Percentiles rank a stretch among this genome's conserved stretches.
phyloP scores from a whole-genome alignment of 2,797 vertebrate genomes.

The Varecia variegata region DNA sequence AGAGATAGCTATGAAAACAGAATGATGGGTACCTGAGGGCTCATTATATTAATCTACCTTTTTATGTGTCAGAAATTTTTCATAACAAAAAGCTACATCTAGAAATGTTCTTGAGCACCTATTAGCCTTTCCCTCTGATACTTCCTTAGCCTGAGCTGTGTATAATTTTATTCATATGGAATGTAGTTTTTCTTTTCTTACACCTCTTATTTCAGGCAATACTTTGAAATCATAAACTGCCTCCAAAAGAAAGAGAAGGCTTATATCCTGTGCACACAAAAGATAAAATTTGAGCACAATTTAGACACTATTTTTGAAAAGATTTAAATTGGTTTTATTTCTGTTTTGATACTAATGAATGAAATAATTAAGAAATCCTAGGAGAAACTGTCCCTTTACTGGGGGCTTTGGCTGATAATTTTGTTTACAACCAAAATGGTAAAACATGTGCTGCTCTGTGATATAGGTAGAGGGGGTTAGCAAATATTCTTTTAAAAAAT shows the following conservation, averaged over 20 bases:
- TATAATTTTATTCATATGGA: constrained; percentile 13
- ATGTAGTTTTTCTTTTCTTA: neutral
- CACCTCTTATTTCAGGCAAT: neutral
- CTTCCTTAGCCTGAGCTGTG: neutral
- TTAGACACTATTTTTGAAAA: neutral
- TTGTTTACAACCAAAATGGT: constrained; percentile 22
- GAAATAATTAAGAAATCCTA: neutral
- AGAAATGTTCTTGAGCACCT: constrained; percentile 21
- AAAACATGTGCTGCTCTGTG: neutral
- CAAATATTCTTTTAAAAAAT: constrained; percentile 26
- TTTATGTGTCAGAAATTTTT: constrained; percentile 1
- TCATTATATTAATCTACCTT: constrained; percentile 1
- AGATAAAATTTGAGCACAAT: neutral
- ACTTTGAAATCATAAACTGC: constrained; percentile 1
- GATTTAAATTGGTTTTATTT: constrained; percentile 12
- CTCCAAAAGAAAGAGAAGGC: neutral
- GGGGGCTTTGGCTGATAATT: neutral
- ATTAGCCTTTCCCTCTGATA: neutral
- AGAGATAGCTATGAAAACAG: neutral
- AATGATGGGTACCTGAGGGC: neutral
- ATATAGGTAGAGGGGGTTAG: neutral
- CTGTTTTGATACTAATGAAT: constrained; percentile 26
- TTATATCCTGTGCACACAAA: neutral
- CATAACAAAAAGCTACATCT: constrained; percentile 17
- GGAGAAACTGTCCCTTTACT: neutral